Percentiles rank a stretch among this genome's conserved stretches.
These are phyloP conservation scores for Enteromius fasciolatus DNA, from an alignment of 2,797 vertebrate genomes.

Conservation along the genomic window DNA sequence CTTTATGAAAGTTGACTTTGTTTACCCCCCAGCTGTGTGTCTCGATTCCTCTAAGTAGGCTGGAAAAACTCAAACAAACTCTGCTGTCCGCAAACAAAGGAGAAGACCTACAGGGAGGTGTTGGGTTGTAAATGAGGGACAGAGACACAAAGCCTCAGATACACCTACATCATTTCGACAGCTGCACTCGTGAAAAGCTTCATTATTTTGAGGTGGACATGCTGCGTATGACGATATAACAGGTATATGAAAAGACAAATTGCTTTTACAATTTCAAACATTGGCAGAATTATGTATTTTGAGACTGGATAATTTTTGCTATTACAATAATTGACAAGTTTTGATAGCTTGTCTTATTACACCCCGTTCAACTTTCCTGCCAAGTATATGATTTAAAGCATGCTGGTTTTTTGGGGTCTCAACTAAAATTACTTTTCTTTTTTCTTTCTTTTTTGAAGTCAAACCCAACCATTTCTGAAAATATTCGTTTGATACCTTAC, in stretches of 20 bases:
- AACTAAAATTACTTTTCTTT: background rate
- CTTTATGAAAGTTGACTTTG: conserved; percentile 34
- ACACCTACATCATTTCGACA: conserved; percentile 38
- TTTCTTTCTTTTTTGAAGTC: background rate
- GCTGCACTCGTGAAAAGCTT: conserved; percentile 1
- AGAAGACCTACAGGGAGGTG: conserved; percentile 5
- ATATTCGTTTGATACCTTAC: background rate
- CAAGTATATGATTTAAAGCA: background rate
- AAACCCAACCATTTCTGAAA: background rate
- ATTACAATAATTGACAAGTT: conserved; percentile 7
- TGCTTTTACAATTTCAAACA: background rate
- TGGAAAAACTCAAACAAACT: conserved; percentile 30
- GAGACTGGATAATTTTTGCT: background rate
- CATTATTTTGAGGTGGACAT: conserved; percentile 28
- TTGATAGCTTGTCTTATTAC: background rate
- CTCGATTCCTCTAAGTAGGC: conserved; percentile 24
- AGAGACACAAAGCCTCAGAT: conserved; percentile 41
- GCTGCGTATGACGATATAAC: background rate
- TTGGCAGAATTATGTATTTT: background rate
- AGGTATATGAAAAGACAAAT: background rate
- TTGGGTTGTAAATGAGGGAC: conserved; percentile 39
- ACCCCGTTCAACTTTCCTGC: background rate
- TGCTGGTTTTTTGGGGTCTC: background rate
- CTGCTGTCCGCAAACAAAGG: conserved; percentile 36
- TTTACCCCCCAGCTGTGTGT: conserved; percentile 37